Evolutionary conservation across 2,888 invertebrate species (phyloP).

Genomic region (Cenopis cana): DNA sequence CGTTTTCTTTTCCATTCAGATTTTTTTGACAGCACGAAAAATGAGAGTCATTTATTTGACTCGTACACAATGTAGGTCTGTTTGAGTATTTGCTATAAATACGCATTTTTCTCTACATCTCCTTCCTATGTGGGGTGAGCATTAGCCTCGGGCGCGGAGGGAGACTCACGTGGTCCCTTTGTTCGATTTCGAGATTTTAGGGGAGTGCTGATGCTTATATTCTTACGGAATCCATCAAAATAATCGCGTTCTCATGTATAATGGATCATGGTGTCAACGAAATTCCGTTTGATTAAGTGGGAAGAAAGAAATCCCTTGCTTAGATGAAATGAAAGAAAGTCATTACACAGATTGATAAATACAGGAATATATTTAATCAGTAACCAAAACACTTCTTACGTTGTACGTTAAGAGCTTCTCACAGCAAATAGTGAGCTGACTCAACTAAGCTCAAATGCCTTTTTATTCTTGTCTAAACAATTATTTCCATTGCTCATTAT

Average conservation of each 20-base stretch:
- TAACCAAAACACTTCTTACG: background rate
- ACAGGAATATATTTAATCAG: background rate
- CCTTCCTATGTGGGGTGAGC: conserved; percentile 81
- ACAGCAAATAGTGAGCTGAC: background rate
- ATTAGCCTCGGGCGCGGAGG: conserved; percentile 79
- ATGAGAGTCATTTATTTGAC: conserved; percentile 85
- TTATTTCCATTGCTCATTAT: conserved; percentile 31
- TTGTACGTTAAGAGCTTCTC: background rate
- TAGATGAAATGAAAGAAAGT: conserved; percentile 21
- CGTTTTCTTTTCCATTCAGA: conserved; percentile 85
- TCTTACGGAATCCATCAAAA: conserved; percentile 82
- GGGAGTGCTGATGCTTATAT: conserved; percentile 81
- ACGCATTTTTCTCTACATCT: conserved; percentile 85
- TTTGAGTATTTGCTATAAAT: conserved; percentile 86
- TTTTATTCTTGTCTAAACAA: conserved; percentile 15
- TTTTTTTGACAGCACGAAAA: conserved; percentile 86
- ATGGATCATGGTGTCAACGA: conserved; percentile 78
- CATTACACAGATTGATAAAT: conserved; percentile 6
- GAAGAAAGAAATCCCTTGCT: conserved; percentile 52
- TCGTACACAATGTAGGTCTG: conserved; percentile 86
- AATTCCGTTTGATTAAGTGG: conserved; percentile 70
- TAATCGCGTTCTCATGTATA: conserved; percentile 80
- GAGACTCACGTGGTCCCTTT: conserved; percentile 82
- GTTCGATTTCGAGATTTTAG: conserved; percentile 83
- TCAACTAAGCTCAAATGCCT: conserved; percentile 1